Evolutionary conservation across 2,113 vertebrate species (phyloP).

Genomic region (Mormyrus lacerda): DNA sequence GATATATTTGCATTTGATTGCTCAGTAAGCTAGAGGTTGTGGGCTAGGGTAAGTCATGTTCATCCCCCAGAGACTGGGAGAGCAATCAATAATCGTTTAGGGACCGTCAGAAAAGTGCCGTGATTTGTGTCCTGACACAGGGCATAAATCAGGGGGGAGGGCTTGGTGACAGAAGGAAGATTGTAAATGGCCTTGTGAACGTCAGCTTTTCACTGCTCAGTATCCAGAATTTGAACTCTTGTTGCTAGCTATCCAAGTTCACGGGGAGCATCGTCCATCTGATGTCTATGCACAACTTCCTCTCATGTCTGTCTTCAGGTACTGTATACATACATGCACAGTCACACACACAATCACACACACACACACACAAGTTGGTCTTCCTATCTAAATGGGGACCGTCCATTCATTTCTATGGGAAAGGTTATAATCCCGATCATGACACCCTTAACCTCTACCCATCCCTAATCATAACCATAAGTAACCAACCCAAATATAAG

Average conservation of each 20-base stretch:
- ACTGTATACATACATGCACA: neutral
- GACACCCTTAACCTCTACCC: too few species aligned
- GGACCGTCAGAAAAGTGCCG: neutral
- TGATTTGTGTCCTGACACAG: neutral
- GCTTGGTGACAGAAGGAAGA: neutral
- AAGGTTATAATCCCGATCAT: too few species aligned
- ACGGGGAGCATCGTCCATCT: neutral
- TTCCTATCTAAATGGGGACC: neutral
- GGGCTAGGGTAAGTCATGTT: neutral
- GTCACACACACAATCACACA: neutral
- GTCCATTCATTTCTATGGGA: neutral
- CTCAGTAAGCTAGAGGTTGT: neutral
- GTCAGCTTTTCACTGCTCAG: neutral
- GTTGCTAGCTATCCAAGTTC: neutral
- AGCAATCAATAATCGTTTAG: neutral
- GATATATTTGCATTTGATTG: slow-evolving; percentile 9
- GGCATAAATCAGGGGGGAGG: neutral
- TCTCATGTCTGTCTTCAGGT: neutral
- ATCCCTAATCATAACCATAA: too few species aligned
- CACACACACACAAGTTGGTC: too few species aligned
- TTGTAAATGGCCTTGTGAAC: neutral
- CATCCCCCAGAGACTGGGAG: neutral
- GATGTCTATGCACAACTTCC: neutral
- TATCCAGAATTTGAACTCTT: neutral
- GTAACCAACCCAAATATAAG: too few species aligned